Evolutionary conservation across 1,140 invertebrate species (phyloP).

Genomic region (Zophobas morio): DNA sequence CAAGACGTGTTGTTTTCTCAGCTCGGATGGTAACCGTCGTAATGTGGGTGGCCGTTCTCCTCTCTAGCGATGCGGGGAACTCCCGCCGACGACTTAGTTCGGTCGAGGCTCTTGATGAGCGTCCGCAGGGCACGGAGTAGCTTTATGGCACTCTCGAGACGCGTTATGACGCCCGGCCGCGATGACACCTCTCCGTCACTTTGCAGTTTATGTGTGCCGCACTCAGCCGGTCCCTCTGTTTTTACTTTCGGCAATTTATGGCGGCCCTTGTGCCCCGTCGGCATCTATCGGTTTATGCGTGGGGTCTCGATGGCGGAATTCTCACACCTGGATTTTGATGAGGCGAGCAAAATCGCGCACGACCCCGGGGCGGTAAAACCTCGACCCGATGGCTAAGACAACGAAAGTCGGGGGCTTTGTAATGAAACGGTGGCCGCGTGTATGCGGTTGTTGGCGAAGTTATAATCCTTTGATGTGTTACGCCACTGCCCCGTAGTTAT

Average conservation of each 20-base stretch:
- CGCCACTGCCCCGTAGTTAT: conserved; percentile 19
- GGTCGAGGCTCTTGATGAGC: conserved; percentile 52
- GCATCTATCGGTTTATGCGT: conserved; percentile 2
- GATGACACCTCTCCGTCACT: conserved; percentile 59
- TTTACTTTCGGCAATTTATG: conserved; percentile 46
- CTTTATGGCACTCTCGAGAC: conserved; percentile 57
- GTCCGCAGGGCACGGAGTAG: conserved; percentile 56
- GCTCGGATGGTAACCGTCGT: conserved; percentile 23
- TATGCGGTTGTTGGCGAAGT: no score
- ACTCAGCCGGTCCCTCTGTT: conserved; percentile 44
- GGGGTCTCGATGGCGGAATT: background rate
- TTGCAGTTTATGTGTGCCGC: conserved; percentile 52
- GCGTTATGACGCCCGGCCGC: conserved; percentile 52
- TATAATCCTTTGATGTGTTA: background rate
- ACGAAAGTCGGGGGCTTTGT: no score
- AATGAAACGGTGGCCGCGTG: no score
- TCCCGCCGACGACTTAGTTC: conserved; percentile 35
- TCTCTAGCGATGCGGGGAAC: background rate
- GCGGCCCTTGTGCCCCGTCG: background rate
- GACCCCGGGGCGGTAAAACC: no score
- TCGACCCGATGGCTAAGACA: no score
- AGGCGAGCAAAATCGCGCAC: background rate
- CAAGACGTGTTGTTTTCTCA: conserved; percentile 36
- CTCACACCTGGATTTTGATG: background rate
- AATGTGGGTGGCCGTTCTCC: conserved; percentile 14